Conservation (phyloP, 2,113 vertebrate genomes). For the Gobiocypris rarus region DNA sequence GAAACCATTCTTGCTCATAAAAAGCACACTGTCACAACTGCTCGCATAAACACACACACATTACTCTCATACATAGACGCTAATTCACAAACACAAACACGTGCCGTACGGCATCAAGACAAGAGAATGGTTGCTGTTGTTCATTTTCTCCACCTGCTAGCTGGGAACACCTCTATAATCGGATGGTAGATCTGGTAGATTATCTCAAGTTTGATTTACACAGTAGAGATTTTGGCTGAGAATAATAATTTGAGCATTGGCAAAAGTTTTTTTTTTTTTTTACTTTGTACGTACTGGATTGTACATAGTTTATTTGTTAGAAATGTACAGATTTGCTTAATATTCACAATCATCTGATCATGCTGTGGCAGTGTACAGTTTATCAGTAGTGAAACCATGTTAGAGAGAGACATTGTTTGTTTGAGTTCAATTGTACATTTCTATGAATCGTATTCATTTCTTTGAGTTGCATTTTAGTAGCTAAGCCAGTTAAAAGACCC, state of each 20-base stretch:
- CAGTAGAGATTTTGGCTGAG: background rate
- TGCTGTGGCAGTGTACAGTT: slow-evolving; percentile 38
- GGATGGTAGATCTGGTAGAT: slow-evolving; percentile 26
- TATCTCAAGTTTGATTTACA: slow-evolving; percentile 29
- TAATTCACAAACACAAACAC: slow-evolving; percentile 34
- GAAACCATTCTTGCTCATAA: slow-evolving; percentile 57
- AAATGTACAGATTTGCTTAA: slow-evolving; percentile 28
- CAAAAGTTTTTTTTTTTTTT: slow-evolving; percentile 20
- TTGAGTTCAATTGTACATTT: slow-evolving; percentile 29
- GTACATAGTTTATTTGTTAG: slow-evolving; percentile 40
- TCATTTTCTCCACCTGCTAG: slow-evolving; percentile 31
- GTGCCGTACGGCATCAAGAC: background rate
- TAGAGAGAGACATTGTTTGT: slow-evolving; percentile 1
- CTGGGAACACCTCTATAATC: slow-evolving; percentile 44
- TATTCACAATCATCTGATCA: slow-evolving; percentile 28
- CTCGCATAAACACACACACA: slow-evolving; percentile 30
- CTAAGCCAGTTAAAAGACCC: background rate
- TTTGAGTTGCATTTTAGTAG: slow-evolving; percentile 13
- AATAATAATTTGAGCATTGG: slow-evolving; percentile 12
- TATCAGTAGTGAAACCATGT: slow-evolving; percentile 20
- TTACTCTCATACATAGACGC: slow-evolving; percentile 2
- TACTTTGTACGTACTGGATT: slow-evolving; percentile 20
- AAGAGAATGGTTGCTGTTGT: slow-evolving; percentile 6
- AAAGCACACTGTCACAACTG: slow-evolving; percentile 52
- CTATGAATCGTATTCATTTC: slow-evolving; percentile 3